Evolutionary conservation across 92 coral and sea anemone species (phyloP), one percentile per base, ranked within the genome.

Genomic region (Epizoanthus stellaris): DNA sequence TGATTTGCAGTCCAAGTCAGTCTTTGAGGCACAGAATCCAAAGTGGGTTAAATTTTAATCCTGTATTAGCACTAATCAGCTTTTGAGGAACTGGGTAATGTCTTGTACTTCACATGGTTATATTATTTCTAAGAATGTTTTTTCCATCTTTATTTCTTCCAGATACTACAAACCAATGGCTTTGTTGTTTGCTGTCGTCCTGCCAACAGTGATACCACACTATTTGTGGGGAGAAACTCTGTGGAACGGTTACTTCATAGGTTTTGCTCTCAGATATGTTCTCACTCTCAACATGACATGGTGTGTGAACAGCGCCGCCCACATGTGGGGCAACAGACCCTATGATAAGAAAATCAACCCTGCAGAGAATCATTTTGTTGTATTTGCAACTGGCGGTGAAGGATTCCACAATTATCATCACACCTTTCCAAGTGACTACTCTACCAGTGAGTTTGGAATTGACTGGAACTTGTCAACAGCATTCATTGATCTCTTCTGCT

Each of bases 371-470:
- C 11, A 17, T 21, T 21, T 87, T 47, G 95, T 92, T 11, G 85
- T 75, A 17, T 0, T 69, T 3, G 47, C 79, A 8, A 56, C 90
- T 15, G 59, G 60, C 2, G 95, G 95, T 2, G 95, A 92, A 71
- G 95, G 95, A 0, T 92, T 73, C 80, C 95, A 92, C 56, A 92
- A 92, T 67, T 92, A 81, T 45, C 95, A 92, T 49, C 95, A 92
- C 85, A 90, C 93, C 5, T 92, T 92, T 61, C 95, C 95, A 4
- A 93, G 90, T 19, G 95, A 92, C 66, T 92, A 92, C 57, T 86
- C 95, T 3, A 58, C 93, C 11, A 90, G 95, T 75, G 95, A 92
- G 70, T 75, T 66, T 56, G 93, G 93, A 5, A 75, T 84, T 11
- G 81, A 71, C 42, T 12, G 54, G 30, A 92, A 92, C 38, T 43